Conservation (phyloP, 2,113 vertebrate species). For the Aspiorhynchus laticeps region DNA sequence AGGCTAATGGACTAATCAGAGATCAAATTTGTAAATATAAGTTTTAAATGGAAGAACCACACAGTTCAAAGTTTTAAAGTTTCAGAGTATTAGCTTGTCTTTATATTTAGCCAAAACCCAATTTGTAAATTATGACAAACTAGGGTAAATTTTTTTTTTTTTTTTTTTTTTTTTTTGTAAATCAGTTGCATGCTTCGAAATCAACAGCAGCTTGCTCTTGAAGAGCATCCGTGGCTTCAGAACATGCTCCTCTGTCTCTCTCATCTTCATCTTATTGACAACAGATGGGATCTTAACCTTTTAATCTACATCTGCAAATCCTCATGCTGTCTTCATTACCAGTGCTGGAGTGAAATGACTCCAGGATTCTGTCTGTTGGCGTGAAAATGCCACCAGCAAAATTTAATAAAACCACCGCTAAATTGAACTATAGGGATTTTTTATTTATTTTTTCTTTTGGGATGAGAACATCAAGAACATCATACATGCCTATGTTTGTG, state of each 20-base stretch:
- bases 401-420: background rate
- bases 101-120: background rate
- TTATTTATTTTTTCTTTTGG: background rate
- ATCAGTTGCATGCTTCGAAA: constrained; percentile 7
- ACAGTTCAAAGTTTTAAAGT: constrained; percentile 51
- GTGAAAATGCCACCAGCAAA: constrained; percentile 7
- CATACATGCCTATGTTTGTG: background rate
- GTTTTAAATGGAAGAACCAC: constrained; percentile 58
- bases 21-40: constrained; percentile 78
- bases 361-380: constrained; percentile 3
- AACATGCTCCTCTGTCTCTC: constrained; percentile 20
- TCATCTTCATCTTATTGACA: constrained; percentile 37
- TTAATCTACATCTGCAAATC: constrained; percentile 36
- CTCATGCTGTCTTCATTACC: constrained; percentile 42
- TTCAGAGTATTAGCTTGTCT: constrained; percentile 43
- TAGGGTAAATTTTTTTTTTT: background rate
- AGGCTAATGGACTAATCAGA: constrained; percentile 80
- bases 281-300: constrained; percentile 37
- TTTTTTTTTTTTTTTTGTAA: background rate
- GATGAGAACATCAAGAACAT: background rate
- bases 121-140: background rate
- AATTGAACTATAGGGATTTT: background rate
- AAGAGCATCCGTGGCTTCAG: constrained; percentile 11
- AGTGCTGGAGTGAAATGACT: constrained; percentile 18
- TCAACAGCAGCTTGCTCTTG: constrained; percentile 23